Conservation (phyloP, 2,888 invertebrate species). For the Andricus quercusramuli region DNA sequence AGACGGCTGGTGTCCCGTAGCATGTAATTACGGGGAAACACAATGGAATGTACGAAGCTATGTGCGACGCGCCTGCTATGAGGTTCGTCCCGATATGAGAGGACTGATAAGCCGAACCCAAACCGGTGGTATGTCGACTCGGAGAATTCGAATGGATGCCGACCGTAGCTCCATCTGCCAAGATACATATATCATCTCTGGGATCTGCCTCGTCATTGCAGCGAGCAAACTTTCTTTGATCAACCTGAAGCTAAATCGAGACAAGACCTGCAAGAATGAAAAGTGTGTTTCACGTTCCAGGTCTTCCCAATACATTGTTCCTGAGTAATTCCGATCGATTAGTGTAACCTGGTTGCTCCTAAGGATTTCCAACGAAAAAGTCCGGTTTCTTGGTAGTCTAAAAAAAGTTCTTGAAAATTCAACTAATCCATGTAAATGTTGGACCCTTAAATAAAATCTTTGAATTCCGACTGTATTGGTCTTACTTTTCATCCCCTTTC, state of each 20-base stretch:
- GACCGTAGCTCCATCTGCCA: slow-evolving; percentile 63
- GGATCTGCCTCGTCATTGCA: slow-evolving; percentile 70
- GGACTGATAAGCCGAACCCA: slow-evolving; percentile 67
- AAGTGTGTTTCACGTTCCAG: neutral
- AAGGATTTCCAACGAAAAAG: neutral
- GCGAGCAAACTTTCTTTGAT: slow-evolving; percentile 46
- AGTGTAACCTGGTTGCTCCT: neutral
- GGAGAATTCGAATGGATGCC: slow-evolving; percentile 43
- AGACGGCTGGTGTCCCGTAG: slow-evolving; percentile 58
- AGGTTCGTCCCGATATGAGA: slow-evolving; percentile 66
- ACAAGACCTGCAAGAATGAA: slow-evolving; percentile 5
- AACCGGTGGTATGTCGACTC: slow-evolving; percentile 42
- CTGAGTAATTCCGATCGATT: neutral
- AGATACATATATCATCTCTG: slow-evolving; percentile 67
- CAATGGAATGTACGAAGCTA: slow-evolving; percentile 73
- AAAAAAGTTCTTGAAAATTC: neutral
- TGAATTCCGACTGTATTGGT: neutral
- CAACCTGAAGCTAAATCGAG: slow-evolving; percentile 15
- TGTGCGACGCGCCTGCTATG: slow-evolving; percentile 66
- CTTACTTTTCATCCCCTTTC: neutral
- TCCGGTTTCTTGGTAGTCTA: too few species aligned
- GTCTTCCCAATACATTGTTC: neutral
- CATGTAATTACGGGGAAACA: slow-evolving; percentile 73
- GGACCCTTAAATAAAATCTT: neutral
- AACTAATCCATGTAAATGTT: neutral